Evolutionary conservation across 2,888 invertebrate genomes (phyloP), one percentile per base, ranked within the genome.

Genomic region (Minunthozetes semirufus): DNA sequence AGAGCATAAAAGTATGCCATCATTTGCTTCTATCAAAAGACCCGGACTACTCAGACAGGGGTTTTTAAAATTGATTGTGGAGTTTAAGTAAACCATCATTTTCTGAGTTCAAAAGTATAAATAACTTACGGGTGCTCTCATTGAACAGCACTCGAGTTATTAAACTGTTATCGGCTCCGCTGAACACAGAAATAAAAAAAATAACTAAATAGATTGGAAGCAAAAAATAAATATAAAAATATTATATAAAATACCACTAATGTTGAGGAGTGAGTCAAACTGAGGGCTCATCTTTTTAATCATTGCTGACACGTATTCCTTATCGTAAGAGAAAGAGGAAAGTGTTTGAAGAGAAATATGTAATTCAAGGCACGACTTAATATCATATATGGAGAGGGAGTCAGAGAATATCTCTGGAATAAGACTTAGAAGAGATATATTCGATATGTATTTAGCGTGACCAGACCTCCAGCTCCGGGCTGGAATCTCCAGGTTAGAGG

Each of bases 161-260:
- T 68, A 68, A 42, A 68, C 42, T 68, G 68, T 68, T 68, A 68
- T 68, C 68, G 33, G 46, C 68, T 68, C 15, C 68, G 33, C 19
- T 68, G 68, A 68, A 68, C 68, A 42, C 42, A 9, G 17, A 42
- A 33, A 61, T 56, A 33, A 17, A 61, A 61, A 61, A 61, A 27
- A 61, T 29, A n/a, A 29, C 15, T 9, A 15, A 61, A 8, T 61
- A 25, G 9, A 11, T 13, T 13, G 59, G 11, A 17, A 22, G 11
- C 6, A 61, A 61, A n/a, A 61, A 33, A 15, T n/a, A 15, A 4
- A 17, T n/a, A n/a, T n/a, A 61, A 3, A 61, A 33, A 6, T 9
- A 15, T 27, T 61, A 6, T 9, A 15, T 27, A 27, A 17, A 27
- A 61, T 33, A 22, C 61, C 29, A 61, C 61, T 27, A 61, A 61